phyloP scores from a whole-genome alignment of 2,888 invertebrate species.

The Cheilosia variabilis region DNA sequence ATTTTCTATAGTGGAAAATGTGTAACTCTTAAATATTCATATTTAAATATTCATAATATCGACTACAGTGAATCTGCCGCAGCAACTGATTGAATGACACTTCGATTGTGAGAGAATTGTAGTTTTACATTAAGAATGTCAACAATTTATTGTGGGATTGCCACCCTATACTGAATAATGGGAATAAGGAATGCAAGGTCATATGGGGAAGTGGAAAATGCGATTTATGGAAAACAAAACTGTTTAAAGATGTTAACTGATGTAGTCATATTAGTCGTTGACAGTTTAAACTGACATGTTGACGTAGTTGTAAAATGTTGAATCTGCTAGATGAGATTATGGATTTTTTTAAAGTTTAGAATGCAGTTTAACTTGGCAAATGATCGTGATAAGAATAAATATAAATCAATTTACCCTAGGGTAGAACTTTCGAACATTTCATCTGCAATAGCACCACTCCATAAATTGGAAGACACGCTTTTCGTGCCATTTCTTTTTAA shows the following conservation, averaged over 20 bases:
- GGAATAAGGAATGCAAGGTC: conserved; percentile 64
- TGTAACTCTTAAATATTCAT: conserved; percentile 38
- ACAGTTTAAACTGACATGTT: conserved; percentile 47
- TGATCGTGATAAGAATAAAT: no score
- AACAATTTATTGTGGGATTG: conserved; percentile 71
- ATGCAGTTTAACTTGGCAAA: no score
- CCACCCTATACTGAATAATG: conserved; percentile 58
- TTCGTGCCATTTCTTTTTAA: no score
- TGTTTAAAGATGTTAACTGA: conserved; percentile 45
- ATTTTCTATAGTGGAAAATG: background rate
- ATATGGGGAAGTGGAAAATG: conserved; percentile 38
- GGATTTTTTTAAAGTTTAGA: no score
- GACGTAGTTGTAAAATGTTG: background rate
- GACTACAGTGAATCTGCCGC: conserved; percentile 47
- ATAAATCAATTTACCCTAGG: no score
- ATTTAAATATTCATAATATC: conserved; percentile 56
- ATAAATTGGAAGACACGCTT: no score
- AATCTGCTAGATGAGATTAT: background rate
- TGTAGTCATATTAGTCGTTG: conserved; percentile 38
- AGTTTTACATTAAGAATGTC: conserved; percentile 61
- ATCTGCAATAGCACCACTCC: no score
- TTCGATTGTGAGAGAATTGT: conserved; percentile 56
- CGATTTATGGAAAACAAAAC: conserved; percentile 57
- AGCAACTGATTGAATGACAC: conserved; percentile 63
- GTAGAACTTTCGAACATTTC: no score